Base-by-base conservation (phyloP, 2,888 invertebrate genomes). In the Leucophora obtusa region DNA sequence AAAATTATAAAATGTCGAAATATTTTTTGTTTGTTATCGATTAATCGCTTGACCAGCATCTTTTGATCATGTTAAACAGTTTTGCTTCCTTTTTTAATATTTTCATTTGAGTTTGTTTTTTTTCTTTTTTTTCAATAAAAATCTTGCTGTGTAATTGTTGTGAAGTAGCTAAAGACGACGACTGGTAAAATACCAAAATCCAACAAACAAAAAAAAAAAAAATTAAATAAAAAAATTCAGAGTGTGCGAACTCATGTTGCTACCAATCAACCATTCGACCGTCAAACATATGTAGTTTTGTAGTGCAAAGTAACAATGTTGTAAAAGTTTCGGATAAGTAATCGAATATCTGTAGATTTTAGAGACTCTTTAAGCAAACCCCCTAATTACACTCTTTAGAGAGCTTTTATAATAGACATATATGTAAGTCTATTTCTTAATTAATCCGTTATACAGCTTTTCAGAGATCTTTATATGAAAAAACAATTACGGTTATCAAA, bases 201-300 rank as follows among this genome's bases (percentile, higher is more conserved):
- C n/a, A 56, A 14, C 53, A 60, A 71, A 59, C 60, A 15, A 15
- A 33, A 35, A 38, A 54, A 56, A 66, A 33, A 18, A 56, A 17
- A 47, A 14, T 51, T 1, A 6, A 70, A 15, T 33, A 70, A 24
- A 71, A 47, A 18, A 8, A 43, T 59, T 35, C 47, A 78, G 51
- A 77, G 81, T 81, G 81, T 81, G 81, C 76, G 56, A 81, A 77
- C 73, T 81, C 81, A 81, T 77, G 77, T 77, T 81, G 81, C 77
- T 77, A 81, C 81, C 73, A 81, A 77, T 81, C 81, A 77, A 73
- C 73, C 51, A 68, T 51, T 71, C 66, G 17, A 71, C 35, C 63
- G 15, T 63, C 56, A 62, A 75, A 62, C 38, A 21, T 28, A 28
- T 58, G 21, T n/a, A 47, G 58, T 53, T 53, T 28, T 65, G 38